A percentile compares a stretch with the other conserved stretches of the same genome.
Evolutionary conservation across 2,797 vertebrate species (phyloP).

Genomic region (Takifugu rubripes): DNA sequence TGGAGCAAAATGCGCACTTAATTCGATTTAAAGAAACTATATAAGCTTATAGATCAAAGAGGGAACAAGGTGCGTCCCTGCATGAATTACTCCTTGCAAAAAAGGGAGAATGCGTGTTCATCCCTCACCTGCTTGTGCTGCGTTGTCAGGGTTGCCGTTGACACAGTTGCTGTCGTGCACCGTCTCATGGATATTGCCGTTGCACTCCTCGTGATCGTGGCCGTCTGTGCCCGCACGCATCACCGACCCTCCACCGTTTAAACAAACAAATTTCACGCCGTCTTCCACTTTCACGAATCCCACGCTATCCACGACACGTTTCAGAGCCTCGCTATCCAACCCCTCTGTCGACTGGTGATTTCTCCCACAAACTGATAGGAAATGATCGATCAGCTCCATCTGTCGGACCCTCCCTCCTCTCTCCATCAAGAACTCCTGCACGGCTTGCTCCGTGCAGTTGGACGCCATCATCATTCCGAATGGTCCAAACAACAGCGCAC

Average conservation of each 20-base stretch:
- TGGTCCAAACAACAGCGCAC: neutral
- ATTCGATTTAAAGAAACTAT: too few relatives aligned
- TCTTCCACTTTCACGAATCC: slow-evolving; percentile 80
- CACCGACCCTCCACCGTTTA: slow-evolving; percentile 67
- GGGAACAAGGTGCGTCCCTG: too few relatives aligned
- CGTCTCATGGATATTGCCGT: slow-evolving; percentile 50
- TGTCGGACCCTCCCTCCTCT: slow-evolving; percentile 84
- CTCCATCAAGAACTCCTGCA: slow-evolving; percentile 80
- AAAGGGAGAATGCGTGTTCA: neutral
- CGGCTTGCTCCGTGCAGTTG: slow-evolving; percentile 72
- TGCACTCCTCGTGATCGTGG: slow-evolving; percentile 53
- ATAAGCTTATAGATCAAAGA: too few relatives aligned
- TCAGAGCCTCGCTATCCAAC: slow-evolving; percentile 71
- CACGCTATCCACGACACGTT: slow-evolving; percentile 80
- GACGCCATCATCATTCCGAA: slow-evolving; percentile 67
- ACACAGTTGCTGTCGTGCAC: slow-evolving; percentile 50
- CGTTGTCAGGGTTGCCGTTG: slow-evolving; percentile 52
- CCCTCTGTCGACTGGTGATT: slow-evolving; percentile 64
- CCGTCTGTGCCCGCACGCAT: slow-evolving; percentile 47
- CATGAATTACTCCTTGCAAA: neutral
- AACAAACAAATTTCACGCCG: slow-evolving; percentile 81
- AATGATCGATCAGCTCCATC: slow-evolving; percentile 85
- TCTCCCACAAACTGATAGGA: slow-evolving; percentile 65
- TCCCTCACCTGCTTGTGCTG: slow-evolving; percentile 50
- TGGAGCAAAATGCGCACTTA: too few relatives aligned